phyloP scores from a whole-genome alignment of 2,113 vertebrate genomes.

The Ancistrus triradiatus region DNA sequence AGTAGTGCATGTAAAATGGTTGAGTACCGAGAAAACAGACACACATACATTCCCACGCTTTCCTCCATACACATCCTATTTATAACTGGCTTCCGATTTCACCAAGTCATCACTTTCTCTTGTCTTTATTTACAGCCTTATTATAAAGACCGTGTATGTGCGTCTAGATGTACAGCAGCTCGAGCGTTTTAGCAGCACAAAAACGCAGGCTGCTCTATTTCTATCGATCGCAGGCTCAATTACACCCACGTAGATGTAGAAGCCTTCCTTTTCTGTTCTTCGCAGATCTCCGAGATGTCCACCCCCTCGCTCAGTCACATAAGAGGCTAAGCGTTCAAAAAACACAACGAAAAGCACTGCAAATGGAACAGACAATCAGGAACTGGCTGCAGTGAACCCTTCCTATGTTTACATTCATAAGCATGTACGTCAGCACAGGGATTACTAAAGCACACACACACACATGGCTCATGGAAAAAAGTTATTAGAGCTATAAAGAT shows the following conservation, averaged over 20 bases:
- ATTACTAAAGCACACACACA: neutral
- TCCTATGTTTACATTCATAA: conserved; percentile 64
- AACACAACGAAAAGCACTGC: conserved; percentile 15
- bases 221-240: conserved; percentile 43
- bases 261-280: conserved; percentile 49
- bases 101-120: too few relatives aligned
- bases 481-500: conserved; percentile 28
- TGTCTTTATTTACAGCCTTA: too few relatives aligned
- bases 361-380: conserved; percentile 47
- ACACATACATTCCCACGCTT: neutral
- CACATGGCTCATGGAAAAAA: neutral
- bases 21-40: neutral
- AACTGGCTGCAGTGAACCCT: conserved; percentile 53
- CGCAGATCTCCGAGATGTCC: neutral
- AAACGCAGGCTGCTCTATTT: conserved; percentile 21
- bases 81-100: too few relatives aligned
- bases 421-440: conserved; percentile 60
- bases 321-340: conserved; percentile 20
- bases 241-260: conserved; percentile 54
- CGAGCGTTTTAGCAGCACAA: neutral
- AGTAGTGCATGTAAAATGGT: too few relatives aligned
- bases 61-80: neutral
- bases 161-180: too few relatives aligned
- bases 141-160: too few relatives aligned
- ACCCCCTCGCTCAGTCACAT: conserved; percentile 5